phyloP scores from a whole-genome alignment of 2,113 vertebrate genomes.

The Ceratotherium simum region DNA sequence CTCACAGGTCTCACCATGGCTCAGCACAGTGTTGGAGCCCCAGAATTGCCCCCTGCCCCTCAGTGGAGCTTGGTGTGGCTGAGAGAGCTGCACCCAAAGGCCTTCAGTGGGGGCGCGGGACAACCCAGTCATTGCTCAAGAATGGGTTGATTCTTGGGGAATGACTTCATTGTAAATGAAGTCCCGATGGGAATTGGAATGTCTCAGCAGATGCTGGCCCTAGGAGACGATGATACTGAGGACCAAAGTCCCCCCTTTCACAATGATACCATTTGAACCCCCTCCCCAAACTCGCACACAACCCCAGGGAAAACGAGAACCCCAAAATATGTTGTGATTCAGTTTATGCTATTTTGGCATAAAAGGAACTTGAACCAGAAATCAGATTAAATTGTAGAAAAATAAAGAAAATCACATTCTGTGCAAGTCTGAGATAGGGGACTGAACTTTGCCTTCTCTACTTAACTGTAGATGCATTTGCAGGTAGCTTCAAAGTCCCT shows the following conservation, averaged over 20 bases:
- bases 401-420: not conserved
- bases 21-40: not conserved
- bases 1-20: not conserved
- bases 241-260: not conserved
- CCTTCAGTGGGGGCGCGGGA: not conserved
- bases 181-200: not conserved
- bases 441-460: not conserved
- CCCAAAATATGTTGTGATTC: not conserved
- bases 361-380: slow-evolving; percentile 32
- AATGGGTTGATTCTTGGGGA: too few relatives aligned
- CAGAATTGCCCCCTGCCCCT: not conserved
- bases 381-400: not conserved
- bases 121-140: not conserved
- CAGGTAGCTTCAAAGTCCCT: too few relatives aligned
- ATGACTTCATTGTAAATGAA: too few relatives aligned
- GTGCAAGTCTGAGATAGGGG: not conserved
- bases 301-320: not conserved
- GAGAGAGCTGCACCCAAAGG: not conserved
- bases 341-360: not conserved
- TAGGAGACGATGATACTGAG: not conserved
- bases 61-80: not conserved
- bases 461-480: not conserved
- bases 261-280: not conserved
- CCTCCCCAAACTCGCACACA: not conserved
- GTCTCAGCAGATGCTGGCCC: not conserved